These are phyloP conservation scores for Neoascia interrupta DNA, from an alignment of 2,888 invertebrate genomes.

Conservation along the genomic window DNA sequence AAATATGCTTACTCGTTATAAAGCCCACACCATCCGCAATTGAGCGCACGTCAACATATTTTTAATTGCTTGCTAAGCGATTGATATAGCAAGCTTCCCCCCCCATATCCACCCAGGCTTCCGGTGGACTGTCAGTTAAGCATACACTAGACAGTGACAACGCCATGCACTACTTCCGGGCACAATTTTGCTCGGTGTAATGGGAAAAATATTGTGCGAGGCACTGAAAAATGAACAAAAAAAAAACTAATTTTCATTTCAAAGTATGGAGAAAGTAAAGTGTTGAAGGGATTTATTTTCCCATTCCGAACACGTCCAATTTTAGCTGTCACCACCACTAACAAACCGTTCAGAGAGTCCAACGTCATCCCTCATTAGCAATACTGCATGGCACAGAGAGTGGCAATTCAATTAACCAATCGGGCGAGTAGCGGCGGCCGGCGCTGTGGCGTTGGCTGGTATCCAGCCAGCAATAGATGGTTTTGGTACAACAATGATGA, in stretches of 20 bases:
- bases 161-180: constrained; percentile 42
- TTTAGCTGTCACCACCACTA: constrained; percentile 42
- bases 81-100: constrained; percentile 7
- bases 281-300: too few relatives aligned
- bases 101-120: constrained; percentile 13
- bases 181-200: constrained; percentile 23
- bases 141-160: constrained; percentile 49
- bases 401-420: constrained; percentile 48
- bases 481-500: constrained; percentile 29
- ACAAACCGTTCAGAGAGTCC: neutral
- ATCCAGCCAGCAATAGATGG: constrained; percentile 3
- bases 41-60: constrained; percentile 33
- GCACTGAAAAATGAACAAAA: constrained; percentile 4
- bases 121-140: constrained; percentile 51
- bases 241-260: neutral
- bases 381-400: constrained; percentile 42
- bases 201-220: constrained; percentile 8
- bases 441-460: too few relatives aligned
- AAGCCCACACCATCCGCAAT: too few relatives aligned
- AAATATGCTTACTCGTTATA: too few relatives aligned
- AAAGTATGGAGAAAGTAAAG: too few relatives aligned
- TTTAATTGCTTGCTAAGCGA: constrained; percentile 59
- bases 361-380: constrained; percentile 19
- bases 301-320: constrained; percentile 15
- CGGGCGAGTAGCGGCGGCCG: too few relatives aligned